phyloP scores from a whole-genome alignment of 1,140 invertebrate species.

The Hylyphantes graminicola region DNA sequence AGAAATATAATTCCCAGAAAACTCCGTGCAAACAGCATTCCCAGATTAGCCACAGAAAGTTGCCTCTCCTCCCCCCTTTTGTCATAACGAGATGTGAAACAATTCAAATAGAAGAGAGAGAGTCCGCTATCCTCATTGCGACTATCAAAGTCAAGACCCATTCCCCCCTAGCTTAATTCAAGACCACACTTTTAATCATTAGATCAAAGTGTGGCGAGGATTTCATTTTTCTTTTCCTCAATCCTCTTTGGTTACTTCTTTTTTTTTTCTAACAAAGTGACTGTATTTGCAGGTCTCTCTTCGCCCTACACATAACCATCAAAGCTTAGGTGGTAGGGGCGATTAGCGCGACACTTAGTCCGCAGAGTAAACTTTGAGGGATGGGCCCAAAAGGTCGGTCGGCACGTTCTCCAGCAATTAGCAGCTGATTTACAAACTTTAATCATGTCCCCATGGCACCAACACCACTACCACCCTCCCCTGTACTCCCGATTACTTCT shows the following conservation, averaged over 20 bases:
- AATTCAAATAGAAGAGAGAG: background rate
- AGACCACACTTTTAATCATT: slow-evolving; percentile 57
- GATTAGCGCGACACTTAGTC: slow-evolving; percentile 54
- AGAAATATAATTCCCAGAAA: slow-evolving; percentile 4
- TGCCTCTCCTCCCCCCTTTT: background rate
- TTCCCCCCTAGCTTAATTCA: slow-evolving; percentile 46
- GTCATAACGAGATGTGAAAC: slow-evolving; percentile 25
- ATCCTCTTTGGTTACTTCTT: slow-evolving; percentile 6
- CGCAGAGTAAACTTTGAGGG: slow-evolving; percentile 59
- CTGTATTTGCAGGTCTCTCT: slow-evolving; percentile 24
- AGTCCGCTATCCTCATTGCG: background rate
- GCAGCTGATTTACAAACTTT: slow-evolving; percentile 61
- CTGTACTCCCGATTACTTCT: slow-evolving; percentile 32
- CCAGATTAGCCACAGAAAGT: background rate
- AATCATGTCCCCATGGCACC: slow-evolving; percentile 46
- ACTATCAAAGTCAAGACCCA: slow-evolving; percentile 14
- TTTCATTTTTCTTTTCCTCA: slow-evolving; percentile 39
- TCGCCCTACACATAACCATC: slow-evolving; percentile 54
- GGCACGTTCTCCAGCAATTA: slow-evolving; percentile 59
- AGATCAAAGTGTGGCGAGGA: slow-evolving; percentile 19
- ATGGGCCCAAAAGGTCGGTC: slow-evolving; percentile 44
- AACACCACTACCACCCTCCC: background rate
- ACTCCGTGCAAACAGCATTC: background rate
- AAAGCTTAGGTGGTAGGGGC: slow-evolving; percentile 12
- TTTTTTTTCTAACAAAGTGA: background rate